Conservation (phyloP, 1,140 invertebrate genomes). For the Drosophila sp. region DNA sequence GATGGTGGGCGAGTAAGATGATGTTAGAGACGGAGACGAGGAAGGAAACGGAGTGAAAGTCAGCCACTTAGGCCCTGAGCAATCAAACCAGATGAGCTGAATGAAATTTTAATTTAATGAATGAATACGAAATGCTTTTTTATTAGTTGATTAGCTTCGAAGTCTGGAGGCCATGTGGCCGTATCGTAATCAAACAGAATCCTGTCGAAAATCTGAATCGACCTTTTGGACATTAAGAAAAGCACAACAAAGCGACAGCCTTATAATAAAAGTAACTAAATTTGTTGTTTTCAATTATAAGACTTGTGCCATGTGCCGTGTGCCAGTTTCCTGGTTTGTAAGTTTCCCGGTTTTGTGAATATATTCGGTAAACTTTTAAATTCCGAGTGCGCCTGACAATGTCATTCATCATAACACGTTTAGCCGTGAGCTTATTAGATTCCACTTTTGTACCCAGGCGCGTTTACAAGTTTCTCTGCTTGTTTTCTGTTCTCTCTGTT, state of each 20-base stretch:
- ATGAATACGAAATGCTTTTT: conserved; percentile 73
- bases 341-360: conserved; percentile 2
- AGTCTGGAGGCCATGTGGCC: conserved; percentile 13
- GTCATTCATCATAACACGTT: conserved; percentile 83
- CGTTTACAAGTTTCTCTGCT: conserved; percentile 76
- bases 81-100: conserved; percentile 80
- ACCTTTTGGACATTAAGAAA: conserved; percentile 7
- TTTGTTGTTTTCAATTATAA: conserved; percentile 71
- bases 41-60: conserved; percentile 10
- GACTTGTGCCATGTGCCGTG: conserved; percentile 32
- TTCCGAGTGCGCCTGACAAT: conserved; percentile 76
- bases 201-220: background rate
- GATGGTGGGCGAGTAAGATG: conserved; percentile 7
- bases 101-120: conserved; percentile 83
- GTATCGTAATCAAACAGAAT: conserved; percentile 1
- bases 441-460: conserved; percentile 78
- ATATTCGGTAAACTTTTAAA: conserved; percentile 61
- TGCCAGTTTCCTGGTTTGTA: background rate
- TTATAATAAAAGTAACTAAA: conserved; percentile 13
- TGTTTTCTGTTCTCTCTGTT: conserved; percentile 54
- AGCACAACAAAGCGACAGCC: background rate
- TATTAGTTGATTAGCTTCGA: conserved; percentile 77
- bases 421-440: conserved; percentile 82
- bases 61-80: conserved; percentile 75
- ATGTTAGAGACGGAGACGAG: background rate